Percentiles rank a stretch among this genome's conserved stretches.
These are phyloP conservation scores for Noctilio leporinus DNA, from an alignment of 2,113 vertebrate species.

Conservation along the genomic window DNA sequence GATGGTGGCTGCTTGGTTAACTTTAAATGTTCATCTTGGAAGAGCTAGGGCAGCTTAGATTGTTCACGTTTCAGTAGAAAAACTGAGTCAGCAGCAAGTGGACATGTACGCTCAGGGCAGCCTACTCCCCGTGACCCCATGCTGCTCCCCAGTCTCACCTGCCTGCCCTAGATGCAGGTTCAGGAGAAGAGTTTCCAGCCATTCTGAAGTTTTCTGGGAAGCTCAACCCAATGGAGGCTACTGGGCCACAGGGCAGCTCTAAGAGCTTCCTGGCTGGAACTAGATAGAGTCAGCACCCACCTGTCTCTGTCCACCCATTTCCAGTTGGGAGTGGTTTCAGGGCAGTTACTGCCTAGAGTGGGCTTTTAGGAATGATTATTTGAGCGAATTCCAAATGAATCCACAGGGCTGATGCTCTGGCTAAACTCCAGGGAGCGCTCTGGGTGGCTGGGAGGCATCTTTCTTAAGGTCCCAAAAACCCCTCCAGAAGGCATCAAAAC, in stretches of 20 bases:
- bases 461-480: background rate
- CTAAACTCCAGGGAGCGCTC: background rate
- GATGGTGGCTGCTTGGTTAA: background rate
- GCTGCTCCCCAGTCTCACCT: background rate
- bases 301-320: background rate
- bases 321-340: background rate
- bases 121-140: background rate
- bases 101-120: background rate
- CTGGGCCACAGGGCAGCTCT: background rate
- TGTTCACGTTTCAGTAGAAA: background rate
- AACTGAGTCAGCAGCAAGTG: background rate
- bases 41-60: background rate
- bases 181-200: background rate
- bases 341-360: background rate
- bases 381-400: background rate
- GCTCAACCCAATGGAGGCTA: background rate
- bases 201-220: background rate
- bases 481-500: background rate
- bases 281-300: background rate
- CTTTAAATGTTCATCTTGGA: background rate
- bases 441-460: background rate
- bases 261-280: background rate
- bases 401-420: background rate
- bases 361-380: background rate
- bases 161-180: background rate